phyloP scores from a whole-genome alignment of 2,113 vertebrate species.

The Lagopus leucura region DNA sequence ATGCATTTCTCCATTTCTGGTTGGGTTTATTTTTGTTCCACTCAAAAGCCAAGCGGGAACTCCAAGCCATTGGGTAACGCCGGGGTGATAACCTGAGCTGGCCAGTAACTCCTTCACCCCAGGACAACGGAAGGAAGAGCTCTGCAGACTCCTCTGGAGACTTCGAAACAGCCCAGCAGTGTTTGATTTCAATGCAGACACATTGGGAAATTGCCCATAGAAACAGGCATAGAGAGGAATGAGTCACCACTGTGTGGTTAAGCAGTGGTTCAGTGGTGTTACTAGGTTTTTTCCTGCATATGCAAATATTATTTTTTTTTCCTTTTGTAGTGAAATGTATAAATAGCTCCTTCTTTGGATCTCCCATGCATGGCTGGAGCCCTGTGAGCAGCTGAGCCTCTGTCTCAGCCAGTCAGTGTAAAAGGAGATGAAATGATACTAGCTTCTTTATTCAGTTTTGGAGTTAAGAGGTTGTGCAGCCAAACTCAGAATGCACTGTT shows the following conservation, averaged over 20 bases:
- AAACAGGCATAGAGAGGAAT: slow-evolving; percentile 50
- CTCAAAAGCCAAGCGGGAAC: not conserved
- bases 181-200: not conserved
- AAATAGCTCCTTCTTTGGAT: slow-evolving; percentile 28
- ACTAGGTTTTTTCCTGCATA: slow-evolving; percentile 37
- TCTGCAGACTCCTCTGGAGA: not conserved
- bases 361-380: not conserved
- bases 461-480: not conserved
- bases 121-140: not conserved
- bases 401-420: slow-evolving; percentile 3
- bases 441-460: slow-evolving; percentile 3
- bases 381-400: not conserved
- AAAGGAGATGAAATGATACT: slow-evolving; percentile 10
- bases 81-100: not conserved
- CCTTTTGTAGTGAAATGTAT: slow-evolving; percentile 10
- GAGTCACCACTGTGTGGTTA: slow-evolving; percentile 41
- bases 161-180: not conserved
- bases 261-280: not conserved
- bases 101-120: not conserved
- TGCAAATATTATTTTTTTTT: slow-evolving; percentile 12
- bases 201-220: slow-evolving; percentile 46
- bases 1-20: not conserved
- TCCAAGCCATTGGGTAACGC: not conserved
- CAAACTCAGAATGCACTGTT: not conserved
- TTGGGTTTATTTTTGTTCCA: not conserved